A percentile compares a stretch with the other conserved stretches of the same genome.
Evolutionary conservation across 2,113 vertebrate species (phyloP).

Genomic region (Coregonus clupeaformis): DNA sequence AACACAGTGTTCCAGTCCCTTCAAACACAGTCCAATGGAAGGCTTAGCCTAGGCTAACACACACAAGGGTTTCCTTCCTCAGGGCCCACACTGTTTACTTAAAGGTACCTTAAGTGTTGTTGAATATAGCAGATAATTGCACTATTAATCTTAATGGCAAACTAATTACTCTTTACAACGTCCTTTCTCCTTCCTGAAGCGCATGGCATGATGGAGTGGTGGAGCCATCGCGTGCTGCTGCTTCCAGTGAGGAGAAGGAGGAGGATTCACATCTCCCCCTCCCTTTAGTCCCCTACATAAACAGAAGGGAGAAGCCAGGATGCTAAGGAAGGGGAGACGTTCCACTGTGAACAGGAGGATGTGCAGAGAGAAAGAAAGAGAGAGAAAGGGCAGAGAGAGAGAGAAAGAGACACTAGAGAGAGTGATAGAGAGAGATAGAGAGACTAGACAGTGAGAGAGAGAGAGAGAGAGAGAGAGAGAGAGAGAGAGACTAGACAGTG

Average conservation of each 20-base stretch:
- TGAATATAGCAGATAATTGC: slow-evolving; percentile 56
- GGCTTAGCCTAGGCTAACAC: slow-evolving; percentile 1
- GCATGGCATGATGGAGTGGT: slow-evolving; percentile 14
- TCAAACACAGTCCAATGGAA: slow-evolving; percentile 1
- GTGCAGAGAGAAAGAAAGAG: too few relatives aligned
- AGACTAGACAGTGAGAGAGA: too few relatives aligned
- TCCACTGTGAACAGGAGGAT: too few relatives aligned
- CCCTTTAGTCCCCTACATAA: not conserved
- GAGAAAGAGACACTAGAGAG: too few relatives aligned
- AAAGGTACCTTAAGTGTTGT: slow-evolving; percentile 49
- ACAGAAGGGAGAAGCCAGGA: too few relatives aligned
- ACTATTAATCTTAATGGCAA: slow-evolving; percentile 61
- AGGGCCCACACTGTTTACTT: slow-evolving; percentile 45
- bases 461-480: slow-evolving; percentile 26
- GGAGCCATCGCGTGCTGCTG: slow-evolving; percentile 44
- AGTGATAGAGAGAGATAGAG: too few relatives aligned
- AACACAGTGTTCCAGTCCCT: not conserved
- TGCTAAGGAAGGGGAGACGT: too few relatives aligned
- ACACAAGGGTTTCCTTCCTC: slow-evolving; percentile 26
- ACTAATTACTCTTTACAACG: slow-evolving; percentile 60
- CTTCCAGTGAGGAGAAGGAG: slow-evolving; percentile 25
- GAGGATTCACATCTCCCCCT: slow-evolving; percentile 27
- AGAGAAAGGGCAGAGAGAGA: too few relatives aligned
- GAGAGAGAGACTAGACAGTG: too few relatives aligned
- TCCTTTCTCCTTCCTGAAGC: slow-evolving; percentile 35